Evolutionary conservation across 2,797 vertebrate genomes (phyloP).

Genomic region (Hipposideros larvatus): DNA sequence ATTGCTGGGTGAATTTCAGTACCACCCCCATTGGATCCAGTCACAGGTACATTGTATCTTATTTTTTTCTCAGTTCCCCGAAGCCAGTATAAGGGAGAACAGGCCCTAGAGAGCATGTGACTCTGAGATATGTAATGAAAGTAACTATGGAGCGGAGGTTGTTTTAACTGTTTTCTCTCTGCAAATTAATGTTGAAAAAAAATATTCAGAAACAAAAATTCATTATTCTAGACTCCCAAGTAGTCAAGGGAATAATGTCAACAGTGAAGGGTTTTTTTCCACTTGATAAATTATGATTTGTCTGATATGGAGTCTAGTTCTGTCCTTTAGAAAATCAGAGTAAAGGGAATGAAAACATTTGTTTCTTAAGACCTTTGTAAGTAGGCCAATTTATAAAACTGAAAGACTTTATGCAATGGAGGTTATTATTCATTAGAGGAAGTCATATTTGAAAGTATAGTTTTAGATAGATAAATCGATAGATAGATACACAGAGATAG

Average conservation of each 20-base stretch:
- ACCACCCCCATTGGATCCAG: not conserved
- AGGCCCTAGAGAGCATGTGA: not conserved
- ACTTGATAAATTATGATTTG: slow-evolving; percentile 20
- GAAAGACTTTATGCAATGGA: not conserved
- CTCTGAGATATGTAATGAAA: not conserved
- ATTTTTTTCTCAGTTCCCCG: not conserved
- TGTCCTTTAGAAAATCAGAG: slow-evolving; percentile 7
- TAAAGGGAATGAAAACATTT: slow-evolving; percentile 9
- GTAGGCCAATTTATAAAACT: not conserved
- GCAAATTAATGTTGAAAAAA: slow-evolving; percentile 33
- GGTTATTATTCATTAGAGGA: slow-evolving; percentile 37
- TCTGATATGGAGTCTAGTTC: not conserved
- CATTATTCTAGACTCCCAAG: not conserved
- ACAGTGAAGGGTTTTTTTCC: not conserved
- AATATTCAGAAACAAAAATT: slow-evolving; percentile 4
- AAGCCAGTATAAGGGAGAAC: not conserved
- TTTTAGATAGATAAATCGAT: not conserved
- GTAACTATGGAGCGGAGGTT: not conserved
- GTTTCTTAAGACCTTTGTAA: not conserved
- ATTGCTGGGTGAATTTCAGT: not conserved
- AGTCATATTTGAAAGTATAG: slow-evolving; percentile 12
- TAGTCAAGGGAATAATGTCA: not conserved
- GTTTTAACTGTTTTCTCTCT: not conserved
- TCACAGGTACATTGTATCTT: not conserved
- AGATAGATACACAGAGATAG: not conserved